Conservation (phyloP, 2,113 vertebrate genomes). For the Sminthopsis crassicaudata region DNA sequence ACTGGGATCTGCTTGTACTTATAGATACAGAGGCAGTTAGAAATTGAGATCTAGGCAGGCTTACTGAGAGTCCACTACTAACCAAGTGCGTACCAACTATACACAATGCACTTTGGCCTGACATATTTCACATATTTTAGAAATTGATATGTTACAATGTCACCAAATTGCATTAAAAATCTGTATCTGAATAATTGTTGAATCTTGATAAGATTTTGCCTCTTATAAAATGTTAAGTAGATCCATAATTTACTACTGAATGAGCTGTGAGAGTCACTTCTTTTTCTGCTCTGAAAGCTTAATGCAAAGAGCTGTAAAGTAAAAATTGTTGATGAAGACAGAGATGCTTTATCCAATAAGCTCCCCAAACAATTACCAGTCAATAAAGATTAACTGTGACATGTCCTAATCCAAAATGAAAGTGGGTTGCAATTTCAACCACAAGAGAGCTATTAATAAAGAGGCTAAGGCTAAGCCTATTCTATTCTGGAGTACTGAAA, state of each 20-base stretch:
- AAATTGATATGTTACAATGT: background rate
- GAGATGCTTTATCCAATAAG: background rate
- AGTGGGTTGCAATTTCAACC: background rate
- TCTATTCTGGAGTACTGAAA: background rate
- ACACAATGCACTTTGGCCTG: background rate
- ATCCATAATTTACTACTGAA: background rate
- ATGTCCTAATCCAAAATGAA: background rate
- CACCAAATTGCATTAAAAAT: background rate
- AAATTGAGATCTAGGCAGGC: background rate
- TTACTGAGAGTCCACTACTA: background rate
- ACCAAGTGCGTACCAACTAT: background rate
- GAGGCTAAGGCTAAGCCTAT: background rate
- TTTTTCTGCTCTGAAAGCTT: background rate
- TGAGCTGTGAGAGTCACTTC: background rate
- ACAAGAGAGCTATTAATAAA: background rate
- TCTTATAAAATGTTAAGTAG: background rate
- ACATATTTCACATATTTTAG: background rate
- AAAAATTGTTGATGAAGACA: background rate
- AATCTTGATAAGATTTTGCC: background rate
- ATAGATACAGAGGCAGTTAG: background rate
- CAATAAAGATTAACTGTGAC: background rate
- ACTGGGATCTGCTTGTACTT: background rate
- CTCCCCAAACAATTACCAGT: background rate
- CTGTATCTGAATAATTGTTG: background rate
- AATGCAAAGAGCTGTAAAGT: background rate